phyloP scores from a whole-genome alignment of 2,797 vertebrate genomes.

The Microcaecilia unicolor region DNA sequence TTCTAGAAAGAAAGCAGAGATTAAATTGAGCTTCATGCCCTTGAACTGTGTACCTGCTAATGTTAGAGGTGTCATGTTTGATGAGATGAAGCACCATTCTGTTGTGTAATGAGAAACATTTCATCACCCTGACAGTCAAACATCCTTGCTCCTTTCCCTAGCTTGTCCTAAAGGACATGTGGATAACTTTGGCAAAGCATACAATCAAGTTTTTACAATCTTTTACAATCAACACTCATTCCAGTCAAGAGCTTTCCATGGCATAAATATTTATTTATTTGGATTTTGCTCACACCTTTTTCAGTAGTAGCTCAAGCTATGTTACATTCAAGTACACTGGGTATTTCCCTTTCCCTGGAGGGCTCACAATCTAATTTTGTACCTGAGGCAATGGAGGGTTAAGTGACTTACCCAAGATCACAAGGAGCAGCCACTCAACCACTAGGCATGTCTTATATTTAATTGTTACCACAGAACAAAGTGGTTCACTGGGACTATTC shows the following conservation, averaged over 20 bases:
- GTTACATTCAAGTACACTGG: too few species aligned
- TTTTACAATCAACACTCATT: constrained; percentile 3
- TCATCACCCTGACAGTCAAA: not conserved
- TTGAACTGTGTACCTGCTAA: not conserved
- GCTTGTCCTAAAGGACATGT: not conserved
- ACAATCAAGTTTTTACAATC: not conserved
- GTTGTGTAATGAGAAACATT: not conserved
- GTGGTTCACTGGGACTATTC: not conserved
- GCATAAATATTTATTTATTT: too few species aligned
- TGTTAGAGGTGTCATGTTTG: constrained; percentile 2
- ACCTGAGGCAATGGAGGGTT: too few species aligned
- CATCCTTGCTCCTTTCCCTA: not conserved
- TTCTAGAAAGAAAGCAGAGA: not conserved
- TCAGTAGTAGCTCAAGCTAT: too few species aligned
- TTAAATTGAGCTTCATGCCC: not conserved
- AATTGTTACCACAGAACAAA: constrained; percentile 5
- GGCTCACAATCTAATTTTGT: too few species aligned
- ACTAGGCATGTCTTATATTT: constrained; percentile 4
- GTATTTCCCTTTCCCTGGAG: too few species aligned
- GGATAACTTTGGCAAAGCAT: not conserved
- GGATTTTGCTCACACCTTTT: too few species aligned
- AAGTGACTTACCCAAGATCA: too few species aligned
- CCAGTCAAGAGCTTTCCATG: constrained; percentile 5
- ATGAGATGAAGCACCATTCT: constrained; percentile 3
- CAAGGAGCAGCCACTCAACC: too few species aligned